phyloP scores from a whole-genome alignment of 2,113 vertebrate genomes.

The Toxostoma redivivum region DNA sequence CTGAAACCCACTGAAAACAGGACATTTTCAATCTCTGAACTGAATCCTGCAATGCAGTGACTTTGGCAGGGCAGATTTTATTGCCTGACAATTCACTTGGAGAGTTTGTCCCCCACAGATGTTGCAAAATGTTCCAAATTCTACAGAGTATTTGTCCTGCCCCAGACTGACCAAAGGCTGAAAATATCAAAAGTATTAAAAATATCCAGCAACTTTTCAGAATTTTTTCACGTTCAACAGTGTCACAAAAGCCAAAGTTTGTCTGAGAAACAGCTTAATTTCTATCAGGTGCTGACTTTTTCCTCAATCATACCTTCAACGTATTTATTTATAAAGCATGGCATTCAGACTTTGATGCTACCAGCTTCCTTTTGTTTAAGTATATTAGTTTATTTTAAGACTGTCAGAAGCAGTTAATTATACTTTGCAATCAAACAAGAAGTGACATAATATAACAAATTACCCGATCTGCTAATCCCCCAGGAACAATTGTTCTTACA shows the following conservation, averaged over 20 bases:
- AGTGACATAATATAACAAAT: slow-evolving; percentile 62
- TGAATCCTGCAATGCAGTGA: neutral
- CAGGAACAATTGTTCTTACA: slow-evolving; percentile 88
- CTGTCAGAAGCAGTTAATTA: slow-evolving; percentile 48
- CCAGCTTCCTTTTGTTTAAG: slow-evolving; percentile 42
- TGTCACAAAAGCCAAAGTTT: neutral
- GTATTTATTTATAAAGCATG: neutral
- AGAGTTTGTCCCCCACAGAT: neutral
- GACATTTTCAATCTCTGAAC: neutral
- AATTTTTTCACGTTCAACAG: neutral
- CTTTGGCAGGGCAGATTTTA: neutral
- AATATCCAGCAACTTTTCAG: neutral
- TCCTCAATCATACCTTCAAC: slow-evolving; percentile 1
- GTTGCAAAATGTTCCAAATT: neutral
- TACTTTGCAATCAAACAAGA: slow-evolving; percentile 30
- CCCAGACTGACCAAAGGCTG: neutral
- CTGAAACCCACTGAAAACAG: neutral
- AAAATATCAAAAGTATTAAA: neutral
- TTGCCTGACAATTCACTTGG: neutral
- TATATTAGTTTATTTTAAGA: slow-evolving; percentile 44
- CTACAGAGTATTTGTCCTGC: neutral
- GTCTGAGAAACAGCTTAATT: slow-evolving; percentile 4
- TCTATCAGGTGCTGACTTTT: slow-evolving; percentile 9
- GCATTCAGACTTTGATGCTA: slow-evolving; percentile 40
- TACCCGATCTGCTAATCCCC: slow-evolving; percentile 89